phyloP scores from a whole-genome alignment of 2,113 vertebrate species.

The Ivindomyrus marchei region DNA sequence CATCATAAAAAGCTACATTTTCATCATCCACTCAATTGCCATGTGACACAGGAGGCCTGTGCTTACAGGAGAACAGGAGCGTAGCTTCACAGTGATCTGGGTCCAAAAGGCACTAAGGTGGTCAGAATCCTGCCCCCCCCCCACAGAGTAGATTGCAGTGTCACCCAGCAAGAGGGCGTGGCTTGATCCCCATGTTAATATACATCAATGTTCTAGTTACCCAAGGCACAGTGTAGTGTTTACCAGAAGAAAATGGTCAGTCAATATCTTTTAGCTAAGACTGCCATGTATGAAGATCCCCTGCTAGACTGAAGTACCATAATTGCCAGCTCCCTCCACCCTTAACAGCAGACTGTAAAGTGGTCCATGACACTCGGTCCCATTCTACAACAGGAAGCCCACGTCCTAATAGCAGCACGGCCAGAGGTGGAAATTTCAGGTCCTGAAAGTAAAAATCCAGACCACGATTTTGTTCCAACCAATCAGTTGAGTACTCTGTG shows the following conservation, averaged over 20 bases:
- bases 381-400: too few relatives aligned
- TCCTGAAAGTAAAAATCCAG: background rate
- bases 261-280: background rate
- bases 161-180: background rate
- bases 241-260: background rate
- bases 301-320: background rate
- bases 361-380: background rate
- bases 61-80: background rate
- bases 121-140: background rate
- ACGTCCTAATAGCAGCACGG: background rate
- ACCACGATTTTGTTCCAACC: background rate
- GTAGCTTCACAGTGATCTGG: background rate
- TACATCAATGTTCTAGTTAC: background rate
- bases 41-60: background rate
- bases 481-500: background rate
- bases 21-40: background rate
- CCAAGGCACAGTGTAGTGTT: conserved; percentile 7
- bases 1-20: background rate
- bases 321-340: background rate
- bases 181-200: background rate
- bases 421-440: background rate
- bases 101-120: background rate
- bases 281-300: background rate
- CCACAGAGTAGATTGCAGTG: background rate
- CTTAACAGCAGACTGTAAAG: background rate